phyloP scores from a whole-genome alignment of 2,797 vertebrate genomes.

The Morelia viridis region DNA sequence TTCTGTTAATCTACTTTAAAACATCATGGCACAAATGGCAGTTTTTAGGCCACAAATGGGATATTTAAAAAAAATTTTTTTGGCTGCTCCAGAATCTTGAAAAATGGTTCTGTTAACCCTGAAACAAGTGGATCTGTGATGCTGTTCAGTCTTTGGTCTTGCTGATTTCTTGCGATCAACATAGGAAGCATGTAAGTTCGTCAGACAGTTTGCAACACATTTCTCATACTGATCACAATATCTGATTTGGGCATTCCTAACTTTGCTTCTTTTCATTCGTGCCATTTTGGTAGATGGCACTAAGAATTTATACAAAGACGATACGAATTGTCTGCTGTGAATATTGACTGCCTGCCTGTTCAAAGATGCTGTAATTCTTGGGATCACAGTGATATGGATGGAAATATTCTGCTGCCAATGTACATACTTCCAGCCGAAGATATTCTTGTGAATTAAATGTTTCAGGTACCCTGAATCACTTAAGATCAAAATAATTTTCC shows the following conservation, averaged over 20 bases:
- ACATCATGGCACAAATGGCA: not conserved
- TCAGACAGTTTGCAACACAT: not conserved
- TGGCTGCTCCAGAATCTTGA: conserved; percentile 6
- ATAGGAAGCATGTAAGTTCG: not conserved
- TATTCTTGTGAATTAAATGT: not conserved
- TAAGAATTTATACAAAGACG: not conserved
- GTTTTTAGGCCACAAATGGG: not conserved
- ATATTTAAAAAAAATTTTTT: not conserved
- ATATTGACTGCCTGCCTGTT: not conserved
- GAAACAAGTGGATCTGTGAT: not conserved
- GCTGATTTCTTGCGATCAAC: not conserved
- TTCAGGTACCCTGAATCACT: not conserved
- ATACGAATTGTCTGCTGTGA: not conserved
- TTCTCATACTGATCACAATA: not conserved
- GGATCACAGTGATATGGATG: not conserved
- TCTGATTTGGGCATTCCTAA: not conserved
- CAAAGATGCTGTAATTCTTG: not conserved
- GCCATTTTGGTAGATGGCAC: not conserved
- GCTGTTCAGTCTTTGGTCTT: not conserved
- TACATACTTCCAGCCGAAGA: not conserved
- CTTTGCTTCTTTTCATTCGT: not conserved
- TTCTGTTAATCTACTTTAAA: not conserved
- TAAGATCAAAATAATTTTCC: not conserved
- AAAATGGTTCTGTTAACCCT: not conserved
- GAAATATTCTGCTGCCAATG: not conserved